phyloP scores from a whole-genome alignment of 2,797 vertebrate species.

The Gymnoscopelus braueri region DNA sequence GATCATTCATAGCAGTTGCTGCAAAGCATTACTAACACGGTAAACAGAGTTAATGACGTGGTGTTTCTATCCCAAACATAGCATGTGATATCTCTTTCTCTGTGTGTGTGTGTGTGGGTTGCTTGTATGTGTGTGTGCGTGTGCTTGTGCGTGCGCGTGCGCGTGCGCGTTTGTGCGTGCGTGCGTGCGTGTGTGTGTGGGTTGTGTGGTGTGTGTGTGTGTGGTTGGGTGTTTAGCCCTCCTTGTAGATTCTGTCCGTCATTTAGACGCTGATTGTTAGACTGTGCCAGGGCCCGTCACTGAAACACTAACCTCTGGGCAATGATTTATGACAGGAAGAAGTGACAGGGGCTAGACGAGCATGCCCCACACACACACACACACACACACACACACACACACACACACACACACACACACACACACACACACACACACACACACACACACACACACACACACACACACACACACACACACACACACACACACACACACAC shows the following conservation, averaged over 20 bases:
- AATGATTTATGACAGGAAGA: conserved; percentile 76
- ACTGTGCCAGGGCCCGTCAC: conserved; percentile 58
- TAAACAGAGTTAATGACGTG: conserved; percentile 49
- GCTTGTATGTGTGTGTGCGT: conserved; percentile 2
- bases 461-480: not conserved
- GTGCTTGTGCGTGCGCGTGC: not conserved
- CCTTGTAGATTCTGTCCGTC: conserved; percentile 48
- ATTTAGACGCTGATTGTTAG: conserved; percentile 65
- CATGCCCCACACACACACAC: conserved; percentile 29
- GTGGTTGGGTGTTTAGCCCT: conserved; percentile 55
- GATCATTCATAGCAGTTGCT: conserved; percentile 42
- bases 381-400: conserved; percentile 31
- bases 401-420: conserved; percentile 11
- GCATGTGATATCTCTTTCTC: conserved; percentile 9
- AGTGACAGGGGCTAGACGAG: conserved; percentile 22
- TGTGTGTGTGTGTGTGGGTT: conserved; percentile 4
- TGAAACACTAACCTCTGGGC: conserved; percentile 52
- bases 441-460: not conserved
- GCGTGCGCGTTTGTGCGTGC: conserved; percentile 6
- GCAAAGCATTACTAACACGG: conserved; percentile 42
- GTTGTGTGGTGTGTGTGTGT: conserved; percentile 26
- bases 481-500: too few species aligned
- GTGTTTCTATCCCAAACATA: conserved; percentile 37
- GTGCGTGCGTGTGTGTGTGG: not conserved
- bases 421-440: conserved; percentile 34